A percentile compares a stretch with the other conserved stretches of the same genome.
These are phyloP conservation scores for Gobius niger DNA, from an alignment of 2,113 vertebrate genomes.

Conservation along the genomic window DNA sequence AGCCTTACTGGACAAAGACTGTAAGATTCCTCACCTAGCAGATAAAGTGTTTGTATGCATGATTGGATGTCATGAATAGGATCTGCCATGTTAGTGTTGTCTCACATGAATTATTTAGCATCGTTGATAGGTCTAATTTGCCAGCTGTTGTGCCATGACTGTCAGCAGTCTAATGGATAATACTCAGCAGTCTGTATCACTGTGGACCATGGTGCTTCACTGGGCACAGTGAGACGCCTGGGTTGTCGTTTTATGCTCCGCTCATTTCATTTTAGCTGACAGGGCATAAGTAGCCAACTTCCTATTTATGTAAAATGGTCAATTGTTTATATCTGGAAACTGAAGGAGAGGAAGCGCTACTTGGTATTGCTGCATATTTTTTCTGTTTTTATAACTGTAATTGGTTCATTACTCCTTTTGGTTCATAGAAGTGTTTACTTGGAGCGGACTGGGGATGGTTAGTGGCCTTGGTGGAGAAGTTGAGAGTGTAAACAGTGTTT, in stretches of 20 bases:
- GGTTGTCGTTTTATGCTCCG: slow-evolving; percentile 54
- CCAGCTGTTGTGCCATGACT: slow-evolving; percentile 78
- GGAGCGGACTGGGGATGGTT: slow-evolving; percentile 44
- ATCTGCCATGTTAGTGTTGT: slow-evolving; percentile 74
- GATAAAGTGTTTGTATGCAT: slow-evolving; percentile 65
- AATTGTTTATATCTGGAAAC: not conserved
- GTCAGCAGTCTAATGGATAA: slow-evolving; percentile 68
- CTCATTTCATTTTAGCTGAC: slow-evolving; percentile 49
- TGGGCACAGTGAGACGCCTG: slow-evolving; percentile 68
- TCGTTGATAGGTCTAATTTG: slow-evolving; percentile 76
- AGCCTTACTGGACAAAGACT: slow-evolving; percentile 39
- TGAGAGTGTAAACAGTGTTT: slow-evolving; percentile 63
- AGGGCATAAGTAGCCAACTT: slow-evolving; percentile 64
- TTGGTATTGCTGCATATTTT: slow-evolving; percentile 1
- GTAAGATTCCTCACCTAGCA: slow-evolving; percentile 69
- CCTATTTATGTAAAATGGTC: slow-evolving; percentile 58
- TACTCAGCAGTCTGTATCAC: slow-evolving; percentile 67
- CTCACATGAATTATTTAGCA: slow-evolving; percentile 77
- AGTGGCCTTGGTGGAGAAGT: slow-evolving; percentile 54
- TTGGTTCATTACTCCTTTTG: not conserved
- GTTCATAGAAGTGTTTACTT: slow-evolving; percentile 27
- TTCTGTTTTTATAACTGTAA: not conserved
- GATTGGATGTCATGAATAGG: slow-evolving; percentile 71
- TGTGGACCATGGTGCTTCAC: slow-evolving; percentile 64
- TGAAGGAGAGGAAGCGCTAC: not conserved